These are phyloP conservation scores for Abrostola triplasia DNA, from an alignment of 2,888 invertebrate genomes.

Conservation along the genomic window DNA sequence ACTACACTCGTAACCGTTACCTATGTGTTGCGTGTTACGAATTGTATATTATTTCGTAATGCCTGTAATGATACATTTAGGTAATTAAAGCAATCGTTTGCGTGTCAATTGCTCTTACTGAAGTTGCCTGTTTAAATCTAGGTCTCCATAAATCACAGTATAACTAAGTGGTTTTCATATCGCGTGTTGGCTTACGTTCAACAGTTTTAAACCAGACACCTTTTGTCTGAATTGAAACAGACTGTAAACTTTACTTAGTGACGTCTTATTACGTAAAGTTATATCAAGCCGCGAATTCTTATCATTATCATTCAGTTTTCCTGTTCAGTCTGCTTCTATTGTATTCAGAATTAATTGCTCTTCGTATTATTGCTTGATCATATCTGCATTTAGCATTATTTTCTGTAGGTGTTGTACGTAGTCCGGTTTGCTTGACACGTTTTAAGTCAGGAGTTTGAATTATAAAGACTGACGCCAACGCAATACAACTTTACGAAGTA, in stretches of 20 bases:
- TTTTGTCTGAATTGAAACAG: conserved; percentile 15
- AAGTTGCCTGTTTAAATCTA: conserved; percentile 31
- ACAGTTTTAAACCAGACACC: conserved; percentile 20
- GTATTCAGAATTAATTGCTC: conserved; percentile 26
- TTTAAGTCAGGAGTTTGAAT: conserved; percentile 64
- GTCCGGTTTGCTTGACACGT: conserved; percentile 31
- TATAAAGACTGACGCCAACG: conserved; percentile 57
- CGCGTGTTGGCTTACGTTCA: conserved; percentile 21
- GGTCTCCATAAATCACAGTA: conserved; percentile 40
- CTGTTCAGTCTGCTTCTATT: conserved; percentile 24
- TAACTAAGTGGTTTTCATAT: conserved; percentile 27
- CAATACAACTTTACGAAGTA: conserved; percentile 53
- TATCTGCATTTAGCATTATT: conserved; percentile 14
- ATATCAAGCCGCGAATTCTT: conserved; percentile 24
- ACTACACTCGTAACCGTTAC: conserved; percentile 57
- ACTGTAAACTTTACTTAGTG: conserved; percentile 27
- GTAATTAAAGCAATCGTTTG: conserved; percentile 47
- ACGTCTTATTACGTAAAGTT: conserved; percentile 29
- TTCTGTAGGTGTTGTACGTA: conserved; percentile 35
- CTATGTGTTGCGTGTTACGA: conserved; percentile 61
- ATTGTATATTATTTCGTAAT: conserved; percentile 56
- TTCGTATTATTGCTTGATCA: conserved; percentile 12
- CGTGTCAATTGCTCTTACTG: conserved; percentile 49
- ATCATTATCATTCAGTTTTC: conserved; percentile 27
- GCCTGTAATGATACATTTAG: conserved; percentile 52